Base-by-base conservation (phyloP, 2,888 invertebrate species). In the Phymatocera aterrima region DNA sequence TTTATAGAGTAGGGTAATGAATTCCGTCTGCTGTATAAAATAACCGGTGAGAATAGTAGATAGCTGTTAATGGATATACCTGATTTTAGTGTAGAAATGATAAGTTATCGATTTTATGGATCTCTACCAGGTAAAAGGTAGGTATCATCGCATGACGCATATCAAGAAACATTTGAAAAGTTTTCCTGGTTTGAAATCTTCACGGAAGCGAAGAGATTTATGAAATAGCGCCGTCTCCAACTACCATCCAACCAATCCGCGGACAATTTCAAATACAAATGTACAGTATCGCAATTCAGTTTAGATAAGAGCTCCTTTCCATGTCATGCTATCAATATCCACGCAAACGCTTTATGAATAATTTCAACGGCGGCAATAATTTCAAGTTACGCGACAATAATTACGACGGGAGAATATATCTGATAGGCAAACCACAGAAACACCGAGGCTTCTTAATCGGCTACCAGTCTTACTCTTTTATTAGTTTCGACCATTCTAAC, bases 381-480 rank as follows among this genome's bases (percentile, higher is more conserved):
- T n/a, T 48, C 18, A 15, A 64, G 21, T 37, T 68, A 68, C 24
- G 46, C 24, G 46, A 46, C 15, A 18, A 40, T 15, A 43, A 68
- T 43, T 15, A 68, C 15, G 15, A 68, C 43, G n/a, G n/a, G 12
- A 68, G 43, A 28, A 68, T 43, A 68, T 46, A 6, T 28, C 21
- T 43, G 21, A 68, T 24, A 1, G 15, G 6, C 46, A 21, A 15
- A 37, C n/a, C 18, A 34, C 6, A 34, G 18, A 15, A 34, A 18
- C 61, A 37, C 37, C 37, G 8, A 64, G 10, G 37, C 61, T 64
- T 64, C 34, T 64, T 46, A 43, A 68, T 28, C 15, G 46, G 15
- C 68, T 68, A 43, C 68, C 24, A 65, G 40, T 65, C 18, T 65
- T 65, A 40, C 65, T 10, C 43, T 57, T 57, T n/a, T 15, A 68